Evolutionary conservation across 2,113 vertebrate species (phyloP).

Genomic region (Peromyscus maniculatus): DNA sequence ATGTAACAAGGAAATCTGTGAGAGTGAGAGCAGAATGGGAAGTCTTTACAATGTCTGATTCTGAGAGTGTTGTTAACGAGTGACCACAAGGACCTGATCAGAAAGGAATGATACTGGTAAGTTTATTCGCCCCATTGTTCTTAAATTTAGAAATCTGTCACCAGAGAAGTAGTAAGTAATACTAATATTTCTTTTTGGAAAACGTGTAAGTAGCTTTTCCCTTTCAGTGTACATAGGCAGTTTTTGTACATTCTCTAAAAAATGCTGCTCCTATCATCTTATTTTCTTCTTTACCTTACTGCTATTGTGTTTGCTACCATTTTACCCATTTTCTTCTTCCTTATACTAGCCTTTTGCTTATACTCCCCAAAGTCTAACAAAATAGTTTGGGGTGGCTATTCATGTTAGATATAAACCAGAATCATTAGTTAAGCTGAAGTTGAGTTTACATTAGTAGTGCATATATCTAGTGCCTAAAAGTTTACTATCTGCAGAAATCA

Average conservation of each 20-base stretch:
- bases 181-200: slow-evolving; percentile 16
- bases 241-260: neutral
- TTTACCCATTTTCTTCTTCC: neutral
- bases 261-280: neutral
- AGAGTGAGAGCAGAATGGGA: neutral
- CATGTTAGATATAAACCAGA: neutral
- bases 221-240: neutral
- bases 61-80: neutral
- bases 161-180: slow-evolving; percentile 45
- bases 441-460: neutral
- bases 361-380: slow-evolving; percentile 29
- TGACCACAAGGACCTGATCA: neutral
- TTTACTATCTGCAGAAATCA: neutral
- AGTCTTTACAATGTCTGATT: slow-evolving; percentile 11
- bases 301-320: neutral
- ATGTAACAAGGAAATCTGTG: neutral
- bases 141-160: slow-evolving; percentile 11
- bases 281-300: neutral
- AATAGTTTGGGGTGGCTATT: neutral
- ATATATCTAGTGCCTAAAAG: slow-evolving; percentile 23
- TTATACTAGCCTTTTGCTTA: neutral
- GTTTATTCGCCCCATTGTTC: neutral
- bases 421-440: slow-evolving; percentile 37
- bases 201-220: neutral
- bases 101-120: neutral